phyloP scores from a whole-genome alignment of 2,888 invertebrate species.

The Diadegma fenestrale region DNA sequence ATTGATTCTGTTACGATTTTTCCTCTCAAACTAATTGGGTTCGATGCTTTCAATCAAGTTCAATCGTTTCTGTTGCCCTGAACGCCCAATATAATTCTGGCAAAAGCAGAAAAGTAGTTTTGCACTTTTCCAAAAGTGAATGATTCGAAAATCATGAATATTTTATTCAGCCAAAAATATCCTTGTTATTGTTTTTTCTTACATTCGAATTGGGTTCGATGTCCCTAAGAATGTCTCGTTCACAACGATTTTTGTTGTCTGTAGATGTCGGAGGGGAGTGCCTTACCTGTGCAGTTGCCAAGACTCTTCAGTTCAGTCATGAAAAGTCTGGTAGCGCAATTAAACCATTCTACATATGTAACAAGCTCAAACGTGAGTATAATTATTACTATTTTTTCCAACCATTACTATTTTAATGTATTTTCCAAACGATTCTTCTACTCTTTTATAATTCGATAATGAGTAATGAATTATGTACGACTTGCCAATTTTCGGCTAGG shows the following conservation, averaged over 20 bases:
- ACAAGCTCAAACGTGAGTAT: slow-evolving; percentile 89
- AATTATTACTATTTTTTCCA: background rate
- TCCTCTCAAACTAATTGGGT: no score
- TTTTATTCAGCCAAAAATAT: background rate
- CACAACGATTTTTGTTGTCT: background rate
- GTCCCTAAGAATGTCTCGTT: background rate
- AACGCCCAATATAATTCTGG: no score
- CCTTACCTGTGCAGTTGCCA: slow-evolving; percentile 94
- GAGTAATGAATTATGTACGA: background rate
- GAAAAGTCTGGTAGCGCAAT: slow-evolving; percentile 86
- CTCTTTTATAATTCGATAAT: background rate
- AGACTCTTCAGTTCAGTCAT: slow-evolving; percentile 88
- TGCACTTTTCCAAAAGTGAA: background rate
- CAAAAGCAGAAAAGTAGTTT: no score
- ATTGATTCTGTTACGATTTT: no score
- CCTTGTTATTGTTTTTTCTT: slow-evolving; percentile 17
- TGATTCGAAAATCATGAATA: background rate
- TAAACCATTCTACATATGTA: slow-evolving; percentile 93
- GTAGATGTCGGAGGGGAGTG: slow-evolving; percentile 85
- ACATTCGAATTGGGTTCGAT: background rate
- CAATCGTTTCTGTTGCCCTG: no score
- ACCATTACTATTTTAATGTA: background rate
- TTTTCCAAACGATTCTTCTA: background rate
- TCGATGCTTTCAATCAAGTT: no score
- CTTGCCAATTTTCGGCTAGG: background rate